Percentiles rank a stretch among this genome's conserved stretches.
Evolutionary conservation across 2,888 invertebrate species (phyloP).

Genomic region (Xestia rhomboidea): DNA sequence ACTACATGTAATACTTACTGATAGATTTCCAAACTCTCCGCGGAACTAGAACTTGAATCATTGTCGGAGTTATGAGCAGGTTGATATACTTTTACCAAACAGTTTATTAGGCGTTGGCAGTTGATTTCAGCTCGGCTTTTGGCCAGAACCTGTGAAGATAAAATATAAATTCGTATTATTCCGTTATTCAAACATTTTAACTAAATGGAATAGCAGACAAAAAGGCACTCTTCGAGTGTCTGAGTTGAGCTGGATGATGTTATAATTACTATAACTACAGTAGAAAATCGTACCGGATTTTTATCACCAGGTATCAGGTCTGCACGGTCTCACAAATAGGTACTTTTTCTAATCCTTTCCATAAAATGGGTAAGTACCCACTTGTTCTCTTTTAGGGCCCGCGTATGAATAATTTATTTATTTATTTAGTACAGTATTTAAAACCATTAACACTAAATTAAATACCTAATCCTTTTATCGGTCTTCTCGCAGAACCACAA

Average conservation of each 20-base stretch:
- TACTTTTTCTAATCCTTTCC: not conserved
- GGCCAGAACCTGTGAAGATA: slow-evolving; percentile 89
- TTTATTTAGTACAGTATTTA: too few relatives aligned
- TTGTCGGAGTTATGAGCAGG: slow-evolving; percentile 89
- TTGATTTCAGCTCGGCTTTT: slow-evolving; percentile 93
- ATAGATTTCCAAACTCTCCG: slow-evolving; percentile 93
- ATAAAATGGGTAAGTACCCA: not conserved
- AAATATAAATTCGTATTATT: not conserved
- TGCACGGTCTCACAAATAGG: not conserved
- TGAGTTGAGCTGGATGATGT: not conserved
- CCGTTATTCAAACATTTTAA: not conserved
- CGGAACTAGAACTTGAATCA: slow-evolving; percentile 91
- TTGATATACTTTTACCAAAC: slow-evolving; percentile 92
- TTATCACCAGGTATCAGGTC: not conserved
- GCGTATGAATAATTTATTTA: slow-evolving; percentile 6
- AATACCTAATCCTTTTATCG: too few relatives aligned
- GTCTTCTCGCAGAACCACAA: too few relatives aligned
- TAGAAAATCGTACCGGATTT: not conserved
- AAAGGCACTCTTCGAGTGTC: not conserved
- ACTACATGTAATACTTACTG: slow-evolving; percentile 86
- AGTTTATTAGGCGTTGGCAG: slow-evolving; percentile 93
- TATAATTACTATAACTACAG: not conserved
- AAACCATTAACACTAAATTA: too few relatives aligned
- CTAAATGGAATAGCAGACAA: not conserved
- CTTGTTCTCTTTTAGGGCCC: not conserved